phyloP scores from a whole-genome alignment of 2,113 vertebrate species.

The Tauraco erythrolophus region DNA sequence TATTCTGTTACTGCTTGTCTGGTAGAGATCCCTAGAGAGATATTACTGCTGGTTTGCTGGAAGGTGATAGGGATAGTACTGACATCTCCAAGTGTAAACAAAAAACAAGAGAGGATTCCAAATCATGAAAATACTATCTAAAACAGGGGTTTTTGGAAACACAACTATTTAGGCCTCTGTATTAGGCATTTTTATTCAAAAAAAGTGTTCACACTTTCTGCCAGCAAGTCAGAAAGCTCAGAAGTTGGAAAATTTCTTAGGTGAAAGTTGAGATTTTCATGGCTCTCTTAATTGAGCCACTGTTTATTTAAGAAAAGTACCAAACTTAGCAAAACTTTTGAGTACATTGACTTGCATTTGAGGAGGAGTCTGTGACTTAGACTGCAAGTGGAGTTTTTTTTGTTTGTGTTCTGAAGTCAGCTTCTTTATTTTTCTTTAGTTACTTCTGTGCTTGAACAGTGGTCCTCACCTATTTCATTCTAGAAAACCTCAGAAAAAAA shows the following conservation, averaged over 20 bases:
- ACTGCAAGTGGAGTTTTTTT: not conserved
- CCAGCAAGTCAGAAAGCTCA: not conserved
- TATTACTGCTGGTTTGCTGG: not conserved
- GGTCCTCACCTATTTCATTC: not conserved
- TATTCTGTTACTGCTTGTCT: not conserved
- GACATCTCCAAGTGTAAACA: not conserved
- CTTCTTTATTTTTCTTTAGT: not conserved
- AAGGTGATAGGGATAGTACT: not conserved
- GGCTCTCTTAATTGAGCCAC: not conserved
- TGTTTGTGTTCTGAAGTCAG: not conserved
- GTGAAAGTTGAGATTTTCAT: not conserved
- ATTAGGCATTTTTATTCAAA: not conserved
- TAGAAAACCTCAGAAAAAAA: not conserved
- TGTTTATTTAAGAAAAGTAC: not conserved
- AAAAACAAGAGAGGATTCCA: not conserved
- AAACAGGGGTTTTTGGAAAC: not conserved
- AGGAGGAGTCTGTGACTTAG: not conserved
- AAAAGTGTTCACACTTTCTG: not conserved
- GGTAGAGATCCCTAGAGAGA: not conserved
- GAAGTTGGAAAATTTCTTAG: not conserved
- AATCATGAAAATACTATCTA: not conserved
- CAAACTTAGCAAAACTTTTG: not conserved
- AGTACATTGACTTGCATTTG: not conserved
- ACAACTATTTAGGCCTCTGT: not conserved
- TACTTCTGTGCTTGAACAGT: not conserved